Conservation (phyloP, 2,113 vertebrate genomes). For the Myodes glareolus region DNA sequence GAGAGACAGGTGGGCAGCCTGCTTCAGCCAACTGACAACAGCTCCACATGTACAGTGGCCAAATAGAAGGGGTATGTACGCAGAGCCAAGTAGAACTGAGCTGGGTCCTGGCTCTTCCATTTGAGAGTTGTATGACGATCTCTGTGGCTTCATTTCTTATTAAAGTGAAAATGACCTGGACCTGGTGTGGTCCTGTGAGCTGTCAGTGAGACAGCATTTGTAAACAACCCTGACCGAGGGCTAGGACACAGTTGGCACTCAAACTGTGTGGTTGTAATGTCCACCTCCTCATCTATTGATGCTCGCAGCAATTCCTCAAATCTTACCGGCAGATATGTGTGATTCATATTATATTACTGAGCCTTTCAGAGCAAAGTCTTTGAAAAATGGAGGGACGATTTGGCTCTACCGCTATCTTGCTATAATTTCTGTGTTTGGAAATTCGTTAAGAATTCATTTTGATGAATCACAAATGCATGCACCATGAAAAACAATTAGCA, state of each 20-base stretch:
- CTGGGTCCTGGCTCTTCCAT: not conserved
- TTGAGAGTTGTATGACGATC: not conserved
- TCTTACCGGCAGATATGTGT: fast-evolving
- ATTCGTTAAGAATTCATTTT: slow-evolving; percentile 75
- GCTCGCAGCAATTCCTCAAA: not conserved
- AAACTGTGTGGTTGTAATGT: too few species aligned
- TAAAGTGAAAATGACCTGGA: not conserved
- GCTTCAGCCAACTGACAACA: not conserved
- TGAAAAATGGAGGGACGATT: slow-evolving; percentile 41
- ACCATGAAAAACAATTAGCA: slow-evolving; percentile 83
- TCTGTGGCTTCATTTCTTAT: not conserved
- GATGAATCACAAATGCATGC: slow-evolving; percentile 78
- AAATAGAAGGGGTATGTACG: not conserved
- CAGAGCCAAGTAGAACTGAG: not conserved
- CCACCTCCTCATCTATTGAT: not conserved
- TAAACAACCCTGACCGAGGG: not conserved
- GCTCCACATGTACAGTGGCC: too few species aligned
- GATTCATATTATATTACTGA: not conserved
- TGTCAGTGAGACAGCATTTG: not conserved
- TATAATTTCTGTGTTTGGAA: slow-evolving; percentile 76
- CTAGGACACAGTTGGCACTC: not conserved
- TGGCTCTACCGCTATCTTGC: slow-evolving; percentile 7
- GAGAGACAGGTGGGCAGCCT: not conserved
- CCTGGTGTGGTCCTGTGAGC: not conserved
- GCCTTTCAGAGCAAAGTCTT: not conserved